Percentiles rank a stretch among this genome's conserved stretches.
Evolutionary conservation across 53 echinoderm and acorn worm genomes (phyloP).

Genomic region (Zoroaster sp.): DNA sequence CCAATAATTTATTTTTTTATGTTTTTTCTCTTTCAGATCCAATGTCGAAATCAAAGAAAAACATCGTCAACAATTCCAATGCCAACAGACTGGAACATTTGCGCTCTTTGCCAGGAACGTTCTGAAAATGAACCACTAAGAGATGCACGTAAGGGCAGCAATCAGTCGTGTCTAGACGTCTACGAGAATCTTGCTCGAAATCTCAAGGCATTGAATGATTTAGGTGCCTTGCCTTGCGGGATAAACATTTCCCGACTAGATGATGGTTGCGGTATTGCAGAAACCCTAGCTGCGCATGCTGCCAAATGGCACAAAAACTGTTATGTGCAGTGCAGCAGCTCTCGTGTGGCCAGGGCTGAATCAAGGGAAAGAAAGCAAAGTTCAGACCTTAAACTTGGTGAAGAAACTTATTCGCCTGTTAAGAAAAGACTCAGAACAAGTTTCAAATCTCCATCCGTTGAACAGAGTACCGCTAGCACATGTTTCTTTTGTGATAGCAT

Average conservation of each 20-base stretch:
- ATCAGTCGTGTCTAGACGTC: neutral
- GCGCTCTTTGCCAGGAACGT: constrained; percentile 13
- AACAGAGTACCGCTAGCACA: too few relatives aligned
- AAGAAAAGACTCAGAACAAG: neutral
- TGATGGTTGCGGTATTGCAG: constrained; percentile 33
- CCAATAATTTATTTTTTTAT: too few relatives aligned
- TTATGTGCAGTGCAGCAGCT: constrained; percentile 11
- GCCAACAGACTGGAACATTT: constrained; percentile 44
- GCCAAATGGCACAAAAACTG: constrained; percentile 31
- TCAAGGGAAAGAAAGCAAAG: neutral
- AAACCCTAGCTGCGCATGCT: constrained; percentile 28
- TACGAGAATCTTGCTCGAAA: constrained; percentile 20
- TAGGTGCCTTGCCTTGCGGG: neutral
- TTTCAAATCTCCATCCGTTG: neutral
- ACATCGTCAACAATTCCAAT: too few relatives aligned
- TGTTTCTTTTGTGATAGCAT: constrained; percentile 43
- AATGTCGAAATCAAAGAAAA: too few relatives aligned
- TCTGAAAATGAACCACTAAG: neutral
- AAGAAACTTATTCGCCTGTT: neutral
- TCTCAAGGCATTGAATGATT: constrained; percentile 12
- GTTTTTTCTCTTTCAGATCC: too few relatives aligned
- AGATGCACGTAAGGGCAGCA: neutral
- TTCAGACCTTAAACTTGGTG: neutral
- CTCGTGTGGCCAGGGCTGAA: neutral
- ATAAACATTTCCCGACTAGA: constrained; percentile 13